Percentiles rank a stretch among this genome's conserved stretches.
Evolutionary conservation across 2,888 invertebrate genomes (phyloP).

Genomic region (Rhamphomyia laevipes): DNA sequence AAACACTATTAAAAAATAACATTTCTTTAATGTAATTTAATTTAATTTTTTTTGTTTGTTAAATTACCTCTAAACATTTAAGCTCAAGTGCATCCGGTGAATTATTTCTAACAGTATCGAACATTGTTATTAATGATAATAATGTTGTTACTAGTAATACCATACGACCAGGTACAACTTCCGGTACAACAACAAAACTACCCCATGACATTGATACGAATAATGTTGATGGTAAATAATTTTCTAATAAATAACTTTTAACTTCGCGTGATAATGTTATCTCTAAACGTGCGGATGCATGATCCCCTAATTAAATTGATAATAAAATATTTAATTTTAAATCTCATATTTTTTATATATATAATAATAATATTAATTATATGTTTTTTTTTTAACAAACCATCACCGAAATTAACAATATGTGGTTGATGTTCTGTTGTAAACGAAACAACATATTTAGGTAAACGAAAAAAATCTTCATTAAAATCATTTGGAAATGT

Average conservation of each 20-base stretch:
- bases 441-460: slow-evolving; percentile 53
- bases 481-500: slow-evolving; percentile 43
- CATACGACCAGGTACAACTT: slow-evolving; percentile 54
- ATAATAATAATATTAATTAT: slow-evolving; percentile 27
- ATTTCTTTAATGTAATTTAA: not conserved
- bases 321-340: slow-evolving; percentile 21
- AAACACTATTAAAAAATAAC: too few relatives aligned
- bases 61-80: slow-evolving; percentile 45
- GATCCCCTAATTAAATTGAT: slow-evolving; percentile 38
- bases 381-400: slow-evolving; percentile 43
- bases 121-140: slow-evolving; percentile 52
- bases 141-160: slow-evolving; percentile 48
- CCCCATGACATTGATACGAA: slow-evolving; percentile 57
- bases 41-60: too few relatives aligned
- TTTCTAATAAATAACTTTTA: slow-evolving; percentile 49
- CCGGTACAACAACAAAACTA: slow-evolving; percentile 53
- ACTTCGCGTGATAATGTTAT: slow-evolving; percentile 50
- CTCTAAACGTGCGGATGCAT: slow-evolving; percentile 47
- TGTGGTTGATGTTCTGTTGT: slow-evolving; percentile 47
- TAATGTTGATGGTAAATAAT: slow-evolving; percentile 50
- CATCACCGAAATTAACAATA: slow-evolving; percentile 51
- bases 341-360: not conserved
- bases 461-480: slow-evolving; percentile 44
- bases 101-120: slow-evolving; percentile 53
- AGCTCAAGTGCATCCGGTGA: slow-evolving; percentile 51